Percentiles rank a stretch among this genome's conserved stretches.
Evolutionary conservation across 2,888 invertebrate genomes (phyloP).

Genomic region (Pocota personata): DNA sequence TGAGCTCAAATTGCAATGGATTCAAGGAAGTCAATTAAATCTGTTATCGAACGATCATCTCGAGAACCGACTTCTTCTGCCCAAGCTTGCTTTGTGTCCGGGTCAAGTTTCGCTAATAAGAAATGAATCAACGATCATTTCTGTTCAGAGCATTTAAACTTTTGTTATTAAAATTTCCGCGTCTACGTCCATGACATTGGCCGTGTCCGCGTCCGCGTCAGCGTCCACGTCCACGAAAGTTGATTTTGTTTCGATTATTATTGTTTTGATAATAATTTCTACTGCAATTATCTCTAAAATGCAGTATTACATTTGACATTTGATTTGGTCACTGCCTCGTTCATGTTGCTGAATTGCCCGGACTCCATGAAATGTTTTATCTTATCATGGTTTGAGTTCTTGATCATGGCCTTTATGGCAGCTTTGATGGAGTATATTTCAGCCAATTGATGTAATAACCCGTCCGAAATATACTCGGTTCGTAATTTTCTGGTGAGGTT

Average conservation of each 20-base stretch:
- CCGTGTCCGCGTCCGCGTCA: no score
- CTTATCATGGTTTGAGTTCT: not conserved
- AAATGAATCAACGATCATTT: no score
- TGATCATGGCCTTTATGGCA: not conserved
- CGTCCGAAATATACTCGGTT: conserved; percentile 6
- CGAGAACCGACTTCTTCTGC: no score
- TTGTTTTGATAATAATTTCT: not conserved
- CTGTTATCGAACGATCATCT: no score
- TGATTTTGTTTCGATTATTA: not conserved
- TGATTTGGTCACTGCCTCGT: conserved; percentile 3
- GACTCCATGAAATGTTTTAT: not conserved
- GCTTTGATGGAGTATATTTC: not conserved
- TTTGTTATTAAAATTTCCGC: conserved; percentile 9
- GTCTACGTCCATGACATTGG: not conserved
- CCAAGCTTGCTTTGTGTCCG: no score
- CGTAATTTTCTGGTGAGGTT: not conserved
- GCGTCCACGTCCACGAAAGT: conserved; percentile 6
- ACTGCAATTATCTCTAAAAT: not conserved
- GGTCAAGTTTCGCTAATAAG: no score
- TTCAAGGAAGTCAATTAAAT: no score
- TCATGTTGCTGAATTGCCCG: not conserved
- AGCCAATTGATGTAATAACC: not conserved
- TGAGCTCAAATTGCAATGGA: no score
- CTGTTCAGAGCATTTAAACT: no score
- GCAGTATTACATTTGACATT: no score